phyloP scores from a whole-genome alignment of 1,140 invertebrate species.

The Halictus rubicundus region DNA sequence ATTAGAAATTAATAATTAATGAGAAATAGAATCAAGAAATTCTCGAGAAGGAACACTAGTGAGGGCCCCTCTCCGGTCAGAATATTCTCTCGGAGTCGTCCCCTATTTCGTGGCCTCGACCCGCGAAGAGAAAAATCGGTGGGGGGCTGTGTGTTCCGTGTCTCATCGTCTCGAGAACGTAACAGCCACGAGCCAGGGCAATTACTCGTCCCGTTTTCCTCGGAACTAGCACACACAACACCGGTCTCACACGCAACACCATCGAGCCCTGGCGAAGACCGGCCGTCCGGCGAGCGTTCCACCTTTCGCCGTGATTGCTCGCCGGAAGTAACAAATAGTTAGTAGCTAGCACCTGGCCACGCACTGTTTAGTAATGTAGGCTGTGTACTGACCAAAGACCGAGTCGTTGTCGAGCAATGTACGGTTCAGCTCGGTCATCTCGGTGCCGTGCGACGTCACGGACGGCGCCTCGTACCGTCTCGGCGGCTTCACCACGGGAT shows the following conservation, averaged over 20 bases:
- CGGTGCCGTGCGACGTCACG: constrained; percentile 85
- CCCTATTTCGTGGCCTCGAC: too few relatives aligned
- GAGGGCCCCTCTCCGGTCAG: too few relatives aligned
- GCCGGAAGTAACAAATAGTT: constrained; percentile 40
- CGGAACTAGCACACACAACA: not conserved
- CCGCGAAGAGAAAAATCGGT: too few relatives aligned
- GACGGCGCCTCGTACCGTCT: constrained; percentile 86
- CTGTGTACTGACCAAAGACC: constrained; percentile 85
- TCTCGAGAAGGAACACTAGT: too few relatives aligned
- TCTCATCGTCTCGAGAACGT: not conserved
- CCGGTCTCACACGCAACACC: constrained; percentile 14
- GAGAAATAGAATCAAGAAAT: too few relatives aligned
- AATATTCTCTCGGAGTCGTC: too few relatives aligned
- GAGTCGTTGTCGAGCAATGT: constrained; percentile 87
- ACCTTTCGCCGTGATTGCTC: constrained; percentile 36
- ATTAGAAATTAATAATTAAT: too few relatives aligned
- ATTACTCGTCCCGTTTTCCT: constrained; percentile 37
- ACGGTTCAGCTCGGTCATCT: constrained; percentile 89
- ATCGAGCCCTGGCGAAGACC: constrained; percentile 8
- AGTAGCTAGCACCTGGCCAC: constrained; percentile 62
- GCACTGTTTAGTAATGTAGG: constrained; percentile 73
- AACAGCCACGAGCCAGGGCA: not conserved
- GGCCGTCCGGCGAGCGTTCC: constrained; percentile 9
- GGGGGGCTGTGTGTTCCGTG: too few relatives aligned
- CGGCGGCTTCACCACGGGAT: constrained; percentile 89